A percentile compares a stretch with the other conserved stretches of the same genome.
Evolutionary conservation across 2,888 invertebrate species (phyloP).

Genomic region (Mayetiola destructor): DNA sequence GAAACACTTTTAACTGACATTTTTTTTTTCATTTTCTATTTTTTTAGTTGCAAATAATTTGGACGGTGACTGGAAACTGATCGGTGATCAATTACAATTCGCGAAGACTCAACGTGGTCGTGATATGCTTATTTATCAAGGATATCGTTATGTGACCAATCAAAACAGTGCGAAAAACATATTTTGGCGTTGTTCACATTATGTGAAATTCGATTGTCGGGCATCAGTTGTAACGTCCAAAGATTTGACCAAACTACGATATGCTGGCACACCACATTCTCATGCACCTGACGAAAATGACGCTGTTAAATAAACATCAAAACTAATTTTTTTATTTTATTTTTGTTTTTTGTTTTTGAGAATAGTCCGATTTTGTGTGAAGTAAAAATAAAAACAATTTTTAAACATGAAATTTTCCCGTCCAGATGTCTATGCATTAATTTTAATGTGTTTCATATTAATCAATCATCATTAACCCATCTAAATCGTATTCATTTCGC

Average conservation of each 20-base stretch:
- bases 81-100: constrained; percentile 8
- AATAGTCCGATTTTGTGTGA: no score
- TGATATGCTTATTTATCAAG: constrained; percentile 33
- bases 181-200: constrained; percentile 35
- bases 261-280: constrained; percentile 32
- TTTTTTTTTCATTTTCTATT: no score
- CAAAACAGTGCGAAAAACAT: constrained; percentile 34
- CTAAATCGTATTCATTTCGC: no score
- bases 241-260: constrained; percentile 28
- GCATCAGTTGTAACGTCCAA: constrained; percentile 34
- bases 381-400: no score
- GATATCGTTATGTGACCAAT: constrained; percentile 34
- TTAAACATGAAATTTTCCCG: no score
- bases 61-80: neutral
- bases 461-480: no score
- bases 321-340: neutral
- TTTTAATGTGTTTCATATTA: no score
- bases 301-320: neutral
- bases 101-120: constrained; percentile 34
- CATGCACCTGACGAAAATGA: constrained; percentile 28
- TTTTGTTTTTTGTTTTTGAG: neutral
- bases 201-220: constrained; percentile 33
- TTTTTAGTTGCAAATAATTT: neutral
- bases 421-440: no score
- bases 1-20: no score